A percentile compares a stretch with the other conserved stretches of the same genome.
Evolutionary conservation across 2,113 vertebrate genomes (phyloP).

Genomic region (Sander lucioperca): DNA sequence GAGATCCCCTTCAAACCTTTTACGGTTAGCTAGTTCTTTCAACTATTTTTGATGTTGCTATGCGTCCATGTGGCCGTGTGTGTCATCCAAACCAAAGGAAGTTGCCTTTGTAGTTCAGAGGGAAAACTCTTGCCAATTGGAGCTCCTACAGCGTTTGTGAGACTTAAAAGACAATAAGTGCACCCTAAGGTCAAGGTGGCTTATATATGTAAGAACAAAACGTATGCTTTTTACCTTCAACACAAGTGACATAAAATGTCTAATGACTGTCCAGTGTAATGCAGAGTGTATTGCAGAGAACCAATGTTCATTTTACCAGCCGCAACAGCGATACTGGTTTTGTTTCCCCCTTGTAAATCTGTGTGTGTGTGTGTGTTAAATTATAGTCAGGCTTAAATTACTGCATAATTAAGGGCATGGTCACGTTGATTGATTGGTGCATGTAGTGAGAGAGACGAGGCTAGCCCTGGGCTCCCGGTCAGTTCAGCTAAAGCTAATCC

Average conservation of each 20-base stretch:
- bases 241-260: neutral
- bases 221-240: neutral
- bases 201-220: neutral
- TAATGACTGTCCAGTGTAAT: neutral
- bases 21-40: slow-evolving; percentile 56
- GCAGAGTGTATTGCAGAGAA: neutral
- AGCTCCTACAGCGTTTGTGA: slow-evolving; percentile 10
- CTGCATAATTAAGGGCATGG: too few relatives aligned
- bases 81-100: slow-evolving; percentile 48
- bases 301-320: too few relatives aligned
- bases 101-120: slow-evolving; percentile 53
- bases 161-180: slow-evolving; percentile 36
- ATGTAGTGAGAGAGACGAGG: too few relatives aligned
- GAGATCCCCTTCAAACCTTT: slow-evolving; percentile 55
- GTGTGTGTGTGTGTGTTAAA: too few relatives aligned
- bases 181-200: slow-evolving; percentile 5
- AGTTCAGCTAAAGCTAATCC: too few relatives aligned
- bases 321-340: too few relatives aligned
- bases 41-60: slow-evolving; percentile 44
- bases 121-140: slow-evolving; percentile 42
- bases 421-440: too few relatives aligned
- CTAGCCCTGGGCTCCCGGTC: too few relatives aligned
- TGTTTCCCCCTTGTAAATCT: too few relatives aligned
- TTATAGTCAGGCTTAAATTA: too few relatives aligned
- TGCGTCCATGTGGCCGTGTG: slow-evolving; percentile 33